Evolutionary conservation across 2,888 invertebrate genomes (phyloP), one percentile per base, ranked within the genome.

Genomic region (Yponomeuta cagnagella): DNA sequence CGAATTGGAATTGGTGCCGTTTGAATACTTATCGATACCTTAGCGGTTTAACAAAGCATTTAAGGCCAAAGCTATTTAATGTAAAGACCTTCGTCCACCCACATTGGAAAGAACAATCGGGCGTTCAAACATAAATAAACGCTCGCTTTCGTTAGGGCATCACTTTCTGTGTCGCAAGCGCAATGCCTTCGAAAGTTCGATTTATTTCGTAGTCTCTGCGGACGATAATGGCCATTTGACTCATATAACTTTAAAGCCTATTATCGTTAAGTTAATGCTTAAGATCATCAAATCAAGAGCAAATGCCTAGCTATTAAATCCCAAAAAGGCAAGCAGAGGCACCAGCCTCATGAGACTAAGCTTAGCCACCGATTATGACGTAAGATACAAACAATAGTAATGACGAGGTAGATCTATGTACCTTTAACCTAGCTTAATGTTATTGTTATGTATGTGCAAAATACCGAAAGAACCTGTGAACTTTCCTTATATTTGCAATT

Each of bases 131-230:
- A 74, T 74, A 78, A 79, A 80, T 77, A 73, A 75, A 75, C 78
- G 77, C 80, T 82, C 79, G 79, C 82, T 83, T 82, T 84, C 82
- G 74, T 79, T 79, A 9, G 75, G 74, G 75, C 80, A 82, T 81
- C 81, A 81, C 79, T 82, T 80, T 81, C 78, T 71, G 75, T 84
- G 80, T 79, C 74, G 78, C 78, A 80, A 78, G 68, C 65, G 70
- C 66, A 72, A 63, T 72, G 63, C 71, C 64, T 48, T 68, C 52
- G 43, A 43, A 43, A 43, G 30, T 71, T 63, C 69, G 71, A 48
- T 70, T 69, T 58, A 63, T 65, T 71, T 65, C 23, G 52, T 58
- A 58, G 52, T 58, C 52, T 58, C 52, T 15, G 52, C 52, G 52
- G 15, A 58, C 52, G 15, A 58, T 58, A 58, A 58, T 58, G 15